phyloP scores from a whole-genome alignment of 2,797 vertebrate species.

The Buphagus erythrorhynchus region DNA sequence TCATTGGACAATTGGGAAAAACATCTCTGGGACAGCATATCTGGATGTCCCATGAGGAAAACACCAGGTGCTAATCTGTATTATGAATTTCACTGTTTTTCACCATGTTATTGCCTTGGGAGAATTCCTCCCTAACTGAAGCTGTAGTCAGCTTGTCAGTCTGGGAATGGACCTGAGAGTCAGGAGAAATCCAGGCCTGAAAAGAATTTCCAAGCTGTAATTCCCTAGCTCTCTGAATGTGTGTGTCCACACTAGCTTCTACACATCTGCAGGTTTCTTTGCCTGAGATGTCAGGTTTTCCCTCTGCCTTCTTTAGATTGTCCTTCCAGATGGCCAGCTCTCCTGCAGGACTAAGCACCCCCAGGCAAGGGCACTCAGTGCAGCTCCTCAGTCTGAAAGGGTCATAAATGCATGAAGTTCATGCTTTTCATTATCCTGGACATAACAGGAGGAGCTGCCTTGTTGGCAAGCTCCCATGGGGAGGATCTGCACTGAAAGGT shows the following conservation, averaged over 20 bases:
- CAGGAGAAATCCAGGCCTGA: too few species aligned
- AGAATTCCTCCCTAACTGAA: too few species aligned
- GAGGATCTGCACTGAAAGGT: not conserved
- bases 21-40: too few species aligned
- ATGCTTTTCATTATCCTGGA: slow-evolving; percentile 40
- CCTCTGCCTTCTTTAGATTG: not conserved
- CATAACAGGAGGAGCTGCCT: not conserved
- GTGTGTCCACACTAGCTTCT: not conserved
- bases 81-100: too few species aligned
- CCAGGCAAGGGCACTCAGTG: slow-evolving; percentile 6
- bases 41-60: too few species aligned
- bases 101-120: too few species aligned
- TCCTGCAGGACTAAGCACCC: not conserved
- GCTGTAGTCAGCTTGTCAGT: too few species aligned
- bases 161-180: too few species aligned
- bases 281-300: not conserved
- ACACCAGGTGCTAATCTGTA: too few species aligned
- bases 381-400: not conserved
- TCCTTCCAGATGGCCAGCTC: not conserved
- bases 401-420: not conserved
- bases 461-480: not conserved
- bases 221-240: too few species aligned
- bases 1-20: too few species aligned
- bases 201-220: too few species aligned
- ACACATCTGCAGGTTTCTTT: not conserved